Evolutionary conservation across 2,888 invertebrate genomes (phyloP), one percentile per base, ranked within the genome.

Genomic region (Brassicogethes aeneus): DNA sequence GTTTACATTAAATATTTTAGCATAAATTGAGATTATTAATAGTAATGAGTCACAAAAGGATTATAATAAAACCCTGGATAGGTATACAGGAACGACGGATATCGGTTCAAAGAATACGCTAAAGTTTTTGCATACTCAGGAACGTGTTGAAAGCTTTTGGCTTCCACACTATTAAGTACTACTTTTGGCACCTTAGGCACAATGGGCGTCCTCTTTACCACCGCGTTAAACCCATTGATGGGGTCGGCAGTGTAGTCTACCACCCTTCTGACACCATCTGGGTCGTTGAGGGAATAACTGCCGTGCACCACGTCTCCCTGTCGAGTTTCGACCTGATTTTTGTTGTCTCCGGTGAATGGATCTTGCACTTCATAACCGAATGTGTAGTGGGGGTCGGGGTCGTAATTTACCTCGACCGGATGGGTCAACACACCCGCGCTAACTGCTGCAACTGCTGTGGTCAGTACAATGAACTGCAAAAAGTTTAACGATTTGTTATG

Each of bases 281-380:
- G 73, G 51, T 75, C 75, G 16, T 68, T 60, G 36, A 75, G 64
- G 29, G 74, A 71, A 67, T 75, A 75, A 54, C 72, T 76, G 62
- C 68, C 78, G 59, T 75, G 74, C 34, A 80, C 80, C 51, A 72
- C 72, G 65, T 78, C 78, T n/a, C 80, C 80, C 47, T 70, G 68
- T 44, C 80, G 76, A 43, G 74, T 74, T 69, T 80, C 80, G 48
- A 75, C 75, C 65, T 80, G 80, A 17, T 65, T 69, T 61, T 76
- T 75, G 59, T 54, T 71, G 66, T 75, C 75, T n/a, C 75, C 75
- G 51, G 75, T 75, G 31, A 73, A 63, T 46, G 68, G 66, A 47
- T 75, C 75, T 51, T 74, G 72, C n/a, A 75, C 72, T 47, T 73
- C 73, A 61, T 75, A 75, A 1, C 72, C 69, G 63, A 70, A 75